Base-by-base conservation (phyloP, 2,797 vertebrate genomes). In the Cyclopterus lumpus region DNA sequence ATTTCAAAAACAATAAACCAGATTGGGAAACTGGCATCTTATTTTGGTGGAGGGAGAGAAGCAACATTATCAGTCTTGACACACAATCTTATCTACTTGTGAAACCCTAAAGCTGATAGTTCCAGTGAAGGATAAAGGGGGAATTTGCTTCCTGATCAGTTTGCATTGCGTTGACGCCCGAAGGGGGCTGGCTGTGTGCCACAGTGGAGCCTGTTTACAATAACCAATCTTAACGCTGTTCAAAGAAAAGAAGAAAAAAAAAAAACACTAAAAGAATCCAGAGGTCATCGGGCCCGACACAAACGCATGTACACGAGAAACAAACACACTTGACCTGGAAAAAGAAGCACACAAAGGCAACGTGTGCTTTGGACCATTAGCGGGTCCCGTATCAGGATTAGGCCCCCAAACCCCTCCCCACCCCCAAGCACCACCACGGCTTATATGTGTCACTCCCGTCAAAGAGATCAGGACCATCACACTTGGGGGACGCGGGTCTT, bases 161-260 rank as follows among this genome's bases (percentile, higher is more conserved):
- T 68, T 85, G 65, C 64, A 83, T 49, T n/a, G 79, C 71, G 46
- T 77, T 61, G 81, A 78, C 53, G 80, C 74, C 75, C 8, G 3
- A 80, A 73, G 67, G 79, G 71, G 24, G 74, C 75, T 77, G 80
- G 82, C 82, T 79, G 74, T 34, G 57, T 69, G 71, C 82, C 82
- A 89, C 84, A 86, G 80, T 86, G 77, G 84, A 85, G 88, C 84
- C 82, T 91, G 79, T 91, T 92, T 91, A 89, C 85, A 86, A 89
- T 84, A 91, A 89, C 86, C 84, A 80, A 84, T 91, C 81, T 82
- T 82, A 78, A 70, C 71, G 60, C 24, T 83, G 77, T 82, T 91
- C 67, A 90, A 89, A 88, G 82, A 73, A 84, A 69, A 62, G n/a
- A n/a, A n/a, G n/a, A n/a, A n/a, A n/a, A n/a, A n/a, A n/a, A n/a